A percentile compares a stretch with the other conserved stretches of the same genome.
Conservation (phyloP, 2,888 invertebrate species). For the Drosophila paramelanica region DNA sequence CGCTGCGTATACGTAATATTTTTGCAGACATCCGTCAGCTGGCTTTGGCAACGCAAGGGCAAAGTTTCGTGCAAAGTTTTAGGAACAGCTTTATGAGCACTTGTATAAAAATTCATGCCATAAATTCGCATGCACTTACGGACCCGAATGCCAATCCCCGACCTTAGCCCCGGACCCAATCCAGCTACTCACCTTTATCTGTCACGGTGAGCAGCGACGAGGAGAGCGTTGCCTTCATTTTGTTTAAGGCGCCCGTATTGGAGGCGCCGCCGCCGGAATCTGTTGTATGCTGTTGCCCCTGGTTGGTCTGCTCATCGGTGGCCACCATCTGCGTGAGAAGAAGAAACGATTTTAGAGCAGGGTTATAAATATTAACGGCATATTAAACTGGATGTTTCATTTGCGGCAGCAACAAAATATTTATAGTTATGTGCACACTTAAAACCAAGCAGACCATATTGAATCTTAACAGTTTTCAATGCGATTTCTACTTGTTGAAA, state of each 20-base stretch:
- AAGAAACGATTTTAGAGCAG: conserved; percentile 14
- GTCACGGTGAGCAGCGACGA: conserved; percentile 93
- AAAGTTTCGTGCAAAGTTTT: conserved; percentile 56
- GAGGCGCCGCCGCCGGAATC: conserved; percentile 85
- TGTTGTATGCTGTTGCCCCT: conserved; percentile 85
- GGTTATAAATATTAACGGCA: conserved; percentile 50
- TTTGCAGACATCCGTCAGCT: conserved; percentile 40
- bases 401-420: conserved; percentile 61
- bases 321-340: conserved; percentile 90
- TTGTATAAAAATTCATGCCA: conserved; percentile 68
- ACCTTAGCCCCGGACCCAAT: background rate
- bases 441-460: conserved; percentile 34
- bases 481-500: conserved; percentile 8
- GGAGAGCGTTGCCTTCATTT: conserved; percentile 92
- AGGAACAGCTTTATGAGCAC: conserved; percentile 65
- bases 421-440: conserved; percentile 52
- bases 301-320: conserved; percentile 88
- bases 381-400: conserved; percentile 54
- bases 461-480: conserved; percentile 35
- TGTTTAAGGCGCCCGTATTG: conserved; percentile 88
- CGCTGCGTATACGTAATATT: conserved; percentile 54
- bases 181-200: conserved; percentile 88
- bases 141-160: conserved; percentile 7
- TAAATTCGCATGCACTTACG: conserved; percentile 68
- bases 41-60: conserved; percentile 38